Evolutionary conservation across 2,888 invertebrate genomes (phyloP).

Genomic region (Agonopterix alstromeriana): DNA sequence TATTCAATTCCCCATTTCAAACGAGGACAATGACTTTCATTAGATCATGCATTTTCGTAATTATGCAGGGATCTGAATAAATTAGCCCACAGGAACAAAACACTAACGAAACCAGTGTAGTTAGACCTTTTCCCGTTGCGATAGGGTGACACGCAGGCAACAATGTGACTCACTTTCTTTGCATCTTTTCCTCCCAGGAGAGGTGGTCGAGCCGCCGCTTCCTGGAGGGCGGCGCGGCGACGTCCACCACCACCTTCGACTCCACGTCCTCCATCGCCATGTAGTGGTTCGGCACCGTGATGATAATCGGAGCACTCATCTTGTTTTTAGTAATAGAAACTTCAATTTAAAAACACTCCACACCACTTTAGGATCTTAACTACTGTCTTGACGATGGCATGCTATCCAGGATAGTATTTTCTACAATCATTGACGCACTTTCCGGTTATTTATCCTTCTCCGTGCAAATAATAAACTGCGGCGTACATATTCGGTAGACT

Average conservation of each 20-base stretch:
- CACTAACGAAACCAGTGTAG: constrained; percentile 5
- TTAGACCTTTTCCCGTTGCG: constrained; percentile 15
- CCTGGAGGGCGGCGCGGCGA: constrained; percentile 49
- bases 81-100: too few species aligned
- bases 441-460: constrained; percentile 40
- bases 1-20: too few species aligned
- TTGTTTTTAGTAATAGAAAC: constrained; percentile 14
- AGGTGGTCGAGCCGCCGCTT: constrained; percentile 90
- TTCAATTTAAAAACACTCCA: constrained; percentile 26
- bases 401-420: constrained; percentile 27
- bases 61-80: too few species aligned
- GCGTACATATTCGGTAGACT: constrained; percentile 59
- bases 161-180: constrained; percentile 82
- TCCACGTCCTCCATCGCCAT: constrained; percentile 54
- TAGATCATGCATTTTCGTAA: too few species aligned
- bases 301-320: constrained; percentile 72
- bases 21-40: too few species aligned
- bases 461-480: constrained; percentile 42
- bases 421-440: constrained; percentile 37
- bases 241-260: constrained; percentile 44
- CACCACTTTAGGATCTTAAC: constrained; percentile 25
- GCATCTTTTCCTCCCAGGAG: constrained; percentile 90
- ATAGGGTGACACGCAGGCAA: constrained; percentile 6
- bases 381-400: constrained; percentile 46
- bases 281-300: constrained; percentile 69